A percentile compares a stretch with the other conserved stretches of the same genome.
Conservation (phyloP, 2,113 vertebrate genomes). For the Oreochromis tanganicae region DNA sequence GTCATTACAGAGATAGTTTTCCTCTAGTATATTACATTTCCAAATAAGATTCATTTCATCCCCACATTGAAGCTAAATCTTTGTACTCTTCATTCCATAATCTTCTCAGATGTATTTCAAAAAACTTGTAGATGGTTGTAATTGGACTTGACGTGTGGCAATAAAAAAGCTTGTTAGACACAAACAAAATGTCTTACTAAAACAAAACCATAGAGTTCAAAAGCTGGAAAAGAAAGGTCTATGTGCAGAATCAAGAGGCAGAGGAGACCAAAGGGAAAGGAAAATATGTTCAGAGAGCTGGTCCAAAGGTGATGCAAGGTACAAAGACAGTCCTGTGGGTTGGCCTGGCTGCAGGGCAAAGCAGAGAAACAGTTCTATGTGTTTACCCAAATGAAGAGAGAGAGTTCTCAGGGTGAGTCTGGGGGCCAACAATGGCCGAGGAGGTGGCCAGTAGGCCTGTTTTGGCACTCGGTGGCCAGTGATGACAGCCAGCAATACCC, state of each 20-base stretch:
- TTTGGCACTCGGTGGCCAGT: background rate
- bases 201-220: background rate
- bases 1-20: background rate
- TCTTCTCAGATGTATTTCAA: background rate
- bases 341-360: background rate
- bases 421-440: background rate
- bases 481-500: background rate
- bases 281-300: background rate
- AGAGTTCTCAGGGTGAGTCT: background rate
- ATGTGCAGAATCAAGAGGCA: background rate
- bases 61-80: background rate
- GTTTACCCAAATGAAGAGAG: background rate
- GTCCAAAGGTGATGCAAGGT: background rate
- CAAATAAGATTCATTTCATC: background rate
- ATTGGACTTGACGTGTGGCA: background rate
- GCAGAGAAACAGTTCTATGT: background rate
- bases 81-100: background rate
- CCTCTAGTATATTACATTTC: background rate
- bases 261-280: background rate
- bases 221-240: background rate
- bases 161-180: too few species aligned
- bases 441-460: background rate
- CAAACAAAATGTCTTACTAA: background rate
- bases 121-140: background rate
- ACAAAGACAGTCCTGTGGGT: background rate